Evolutionary conservation across 2,888 invertebrate species (phyloP).

Genomic region (Electrophaes corylata): DNA sequence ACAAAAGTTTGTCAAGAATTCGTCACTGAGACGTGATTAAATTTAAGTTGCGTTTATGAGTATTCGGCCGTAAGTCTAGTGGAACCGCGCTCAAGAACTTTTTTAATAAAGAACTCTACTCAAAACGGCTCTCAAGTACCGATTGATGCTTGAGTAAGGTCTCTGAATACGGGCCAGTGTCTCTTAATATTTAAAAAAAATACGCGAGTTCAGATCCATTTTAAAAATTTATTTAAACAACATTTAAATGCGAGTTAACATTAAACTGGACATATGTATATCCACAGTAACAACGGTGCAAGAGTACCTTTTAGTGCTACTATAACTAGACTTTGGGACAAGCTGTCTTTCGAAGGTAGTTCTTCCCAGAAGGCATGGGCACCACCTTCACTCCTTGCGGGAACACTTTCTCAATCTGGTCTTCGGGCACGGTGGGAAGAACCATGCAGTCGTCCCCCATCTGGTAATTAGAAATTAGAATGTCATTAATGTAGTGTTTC

Average conservation of each 20-base stretch:
- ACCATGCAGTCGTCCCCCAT: conserved; percentile 95
- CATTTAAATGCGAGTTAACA: conserved; percentile 19
- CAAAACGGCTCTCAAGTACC: no score
- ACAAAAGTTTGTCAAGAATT: no score
- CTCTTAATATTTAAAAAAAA: background rate
- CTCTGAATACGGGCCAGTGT: no score
- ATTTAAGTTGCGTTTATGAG: no score
- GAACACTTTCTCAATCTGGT: conserved; percentile 88
- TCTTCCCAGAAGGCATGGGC: conserved; percentile 92
- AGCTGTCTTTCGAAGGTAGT: conserved; percentile 90
- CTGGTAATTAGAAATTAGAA: conserved; percentile 67
- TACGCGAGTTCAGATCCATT: background rate
- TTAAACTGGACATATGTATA: conserved; percentile 10
- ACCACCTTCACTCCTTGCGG: conserved; percentile 88
- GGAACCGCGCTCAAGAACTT: no score
- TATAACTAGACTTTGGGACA: conserved; percentile 72
- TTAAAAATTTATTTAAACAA: conserved; percentile 26
- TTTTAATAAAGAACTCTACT: no score
- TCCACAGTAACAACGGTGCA: background rate
- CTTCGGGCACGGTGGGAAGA: conserved; percentile 89
- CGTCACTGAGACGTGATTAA: no score
- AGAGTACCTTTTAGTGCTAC: background rate
- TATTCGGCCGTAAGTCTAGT: no score
- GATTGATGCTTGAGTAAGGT: no score
- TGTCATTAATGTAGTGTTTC: no score